phyloP scores from a whole-genome alignment of 2,113 vertebrate species.

The Xiphias gladius region DNA sequence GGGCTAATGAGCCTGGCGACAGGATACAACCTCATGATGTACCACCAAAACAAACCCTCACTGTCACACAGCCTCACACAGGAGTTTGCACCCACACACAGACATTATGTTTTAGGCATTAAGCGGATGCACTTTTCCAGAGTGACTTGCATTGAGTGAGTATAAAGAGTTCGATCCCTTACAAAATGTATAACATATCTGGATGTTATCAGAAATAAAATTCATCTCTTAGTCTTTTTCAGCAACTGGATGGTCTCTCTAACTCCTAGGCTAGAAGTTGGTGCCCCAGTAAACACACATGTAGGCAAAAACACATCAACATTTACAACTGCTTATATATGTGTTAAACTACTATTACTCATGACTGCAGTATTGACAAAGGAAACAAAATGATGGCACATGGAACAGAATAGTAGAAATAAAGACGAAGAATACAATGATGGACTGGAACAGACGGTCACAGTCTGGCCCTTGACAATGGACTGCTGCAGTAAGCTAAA shows the following conservation, averaged over 20 bases:
- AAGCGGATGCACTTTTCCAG: slow-evolving; percentile 22
- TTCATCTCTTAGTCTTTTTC: not conserved
- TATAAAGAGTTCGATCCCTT: not conserved
- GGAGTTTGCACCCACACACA: slow-evolving; percentile 1
- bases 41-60: slow-evolving; percentile 63
- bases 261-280: not conserved
- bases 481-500: slow-evolving; percentile 69
- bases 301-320: not conserved
- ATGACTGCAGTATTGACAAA: slow-evolving; percentile 13
- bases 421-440: slow-evolving; percentile 43
- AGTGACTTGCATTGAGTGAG: not conserved
- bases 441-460: slow-evolving; percentile 69
- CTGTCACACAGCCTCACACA: slow-evolving; percentile 33
- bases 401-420: slow-evolving; percentile 30
- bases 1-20: slow-evolving; percentile 83
- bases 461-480: slow-evolving; percentile 71
- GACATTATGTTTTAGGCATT: slow-evolving; percentile 27
- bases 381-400: slow-evolving; percentile 40
- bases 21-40: slow-evolving; percentile 73
- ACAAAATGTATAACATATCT: slow-evolving; percentile 8
- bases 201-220: not conserved
- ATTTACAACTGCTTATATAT: not conserved
- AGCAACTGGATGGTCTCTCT: not conserved
- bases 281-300: not conserved
- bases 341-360: not conserved